Base-by-base conservation (phyloP, 2,797 vertebrate genomes). In the Sebastes nivosus region DNA sequence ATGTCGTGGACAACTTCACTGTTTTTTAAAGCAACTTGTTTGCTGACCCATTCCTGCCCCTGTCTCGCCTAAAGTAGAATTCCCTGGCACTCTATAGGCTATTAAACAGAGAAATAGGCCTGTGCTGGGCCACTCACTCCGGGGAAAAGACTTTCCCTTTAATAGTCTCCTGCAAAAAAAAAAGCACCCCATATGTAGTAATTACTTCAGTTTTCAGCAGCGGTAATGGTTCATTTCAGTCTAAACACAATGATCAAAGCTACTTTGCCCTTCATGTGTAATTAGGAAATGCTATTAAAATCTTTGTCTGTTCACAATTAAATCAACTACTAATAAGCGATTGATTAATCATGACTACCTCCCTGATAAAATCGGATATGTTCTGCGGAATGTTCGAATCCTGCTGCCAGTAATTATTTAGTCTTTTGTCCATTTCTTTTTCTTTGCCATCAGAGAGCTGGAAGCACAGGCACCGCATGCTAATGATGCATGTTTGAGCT, bases 401-500 rank as follows among this genome's bases (percentile, higher is more conserved):
- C 83, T 57, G 83, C 87, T 84, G 86, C 79, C 88, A 86, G 85
- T 83, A 85, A 91, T 92, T 80, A 88, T 89, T 92, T 80, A 29
- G 80, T 74, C 86, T 90, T 90, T 91, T 91, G 86, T 91, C 82
- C 78, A 32, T 91, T 89, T 87, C 16, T 79, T 86, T 86, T 50
- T 58, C 14, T 29, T 87, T 77, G 85, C 82, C 89, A 85, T 92
- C 80, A 77, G 84, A 88, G 84, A 90, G 89, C 84, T 90, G 77
- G 84, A 83, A 86, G 87, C 90, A 80, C 87, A 85, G 87, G 76
- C 73, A 29, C 87, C 86, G 90, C 88, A 94, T 93, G 90, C 86
- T 90, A 90, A 92, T 92, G 87, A 91, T 89, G 89, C 88, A 92
- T 86, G 90, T 90, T 90, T 80, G 85, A 94, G 90, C 83, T 87